Evolutionary conservation across 2,113 vertebrate species (phyloP).

Genomic region (Notarius lentiginosus): DNA sequence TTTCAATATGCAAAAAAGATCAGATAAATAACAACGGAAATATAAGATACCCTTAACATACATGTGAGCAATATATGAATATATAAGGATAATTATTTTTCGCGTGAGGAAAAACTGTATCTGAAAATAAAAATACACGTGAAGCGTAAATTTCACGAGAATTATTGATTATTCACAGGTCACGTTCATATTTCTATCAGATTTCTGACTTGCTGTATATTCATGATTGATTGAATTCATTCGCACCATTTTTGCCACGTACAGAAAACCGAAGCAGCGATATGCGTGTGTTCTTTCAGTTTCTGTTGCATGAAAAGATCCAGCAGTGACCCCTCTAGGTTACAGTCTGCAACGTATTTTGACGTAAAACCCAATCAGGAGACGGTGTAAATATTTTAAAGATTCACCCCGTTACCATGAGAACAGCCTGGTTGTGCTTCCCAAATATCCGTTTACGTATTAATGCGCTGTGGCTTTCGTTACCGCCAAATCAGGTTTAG

Average conservation of each 20-base stretch:
- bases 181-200: too few species aligned
- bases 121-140: background rate
- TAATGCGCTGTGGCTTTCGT: constrained; percentile 64
- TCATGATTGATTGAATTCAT: too few species aligned
- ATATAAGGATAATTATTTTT: too few species aligned
- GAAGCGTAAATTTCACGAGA: too few species aligned
- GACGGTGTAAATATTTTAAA: constrained; percentile 38
- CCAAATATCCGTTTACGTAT: constrained; percentile 70
- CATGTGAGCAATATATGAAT: too few species aligned
- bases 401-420: constrained; percentile 52
- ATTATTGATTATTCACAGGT: too few species aligned
- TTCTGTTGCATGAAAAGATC: background rate
- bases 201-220: too few species aligned
- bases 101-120: too few species aligned
- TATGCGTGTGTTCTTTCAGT: background rate
- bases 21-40: too few species aligned
- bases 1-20: too few species aligned
- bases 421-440: constrained; percentile 52
- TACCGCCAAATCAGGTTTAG: constrained; percentile 73
- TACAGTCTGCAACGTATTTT: constrained; percentile 17
- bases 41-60: too few species aligned
- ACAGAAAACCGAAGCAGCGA: background rate
- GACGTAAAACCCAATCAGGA: background rate
- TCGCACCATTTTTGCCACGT: background rate
- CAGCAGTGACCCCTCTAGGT: background rate